Evolutionary conservation across 2,113 vertebrate species (phyloP).

Genomic region (Deroptyus accipitrinus): DNA sequence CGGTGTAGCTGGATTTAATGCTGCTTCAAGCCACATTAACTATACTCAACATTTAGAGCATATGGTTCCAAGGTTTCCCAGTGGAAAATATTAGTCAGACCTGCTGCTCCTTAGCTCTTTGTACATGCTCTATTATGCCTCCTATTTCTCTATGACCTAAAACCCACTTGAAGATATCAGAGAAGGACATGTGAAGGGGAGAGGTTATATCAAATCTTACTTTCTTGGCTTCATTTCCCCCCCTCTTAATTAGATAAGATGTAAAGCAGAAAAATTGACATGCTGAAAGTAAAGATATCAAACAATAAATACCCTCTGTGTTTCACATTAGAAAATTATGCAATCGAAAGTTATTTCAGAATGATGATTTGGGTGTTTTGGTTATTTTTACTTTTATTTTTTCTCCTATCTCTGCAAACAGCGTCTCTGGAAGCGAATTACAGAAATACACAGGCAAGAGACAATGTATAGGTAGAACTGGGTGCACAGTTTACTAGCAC

Average conservation of each 20-base stretch:
- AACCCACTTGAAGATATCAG: not conserved
- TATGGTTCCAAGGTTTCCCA: conserved; percentile 10
- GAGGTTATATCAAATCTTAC: not conserved
- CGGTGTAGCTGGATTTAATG: conserved; percentile 30
- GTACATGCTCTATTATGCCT: not conserved
- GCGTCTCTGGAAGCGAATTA: not conserved
- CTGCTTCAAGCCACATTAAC: conserved; percentile 35
- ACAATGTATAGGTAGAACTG: not conserved
- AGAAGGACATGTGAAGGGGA: not conserved
- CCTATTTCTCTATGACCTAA: not conserved
- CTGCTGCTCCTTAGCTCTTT: not conserved
- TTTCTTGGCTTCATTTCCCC: not conserved
- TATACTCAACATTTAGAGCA: conserved; percentile 10
- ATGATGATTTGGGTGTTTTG: not conserved
- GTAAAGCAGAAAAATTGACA: not conserved
- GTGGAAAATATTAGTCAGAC: not conserved
- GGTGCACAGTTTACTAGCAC: not conserved
- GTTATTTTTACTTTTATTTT: not conserved
- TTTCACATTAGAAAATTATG: not conserved
- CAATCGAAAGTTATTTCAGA: not conserved
- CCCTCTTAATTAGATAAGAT: not conserved
- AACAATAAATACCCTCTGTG: not conserved
- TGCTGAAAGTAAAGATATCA: not conserved
- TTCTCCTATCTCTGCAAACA: not conserved
- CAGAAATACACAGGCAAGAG: not conserved